Conservation (phyloP, 2,888 invertebrate species). For the Lamproptera curius region DNA sequence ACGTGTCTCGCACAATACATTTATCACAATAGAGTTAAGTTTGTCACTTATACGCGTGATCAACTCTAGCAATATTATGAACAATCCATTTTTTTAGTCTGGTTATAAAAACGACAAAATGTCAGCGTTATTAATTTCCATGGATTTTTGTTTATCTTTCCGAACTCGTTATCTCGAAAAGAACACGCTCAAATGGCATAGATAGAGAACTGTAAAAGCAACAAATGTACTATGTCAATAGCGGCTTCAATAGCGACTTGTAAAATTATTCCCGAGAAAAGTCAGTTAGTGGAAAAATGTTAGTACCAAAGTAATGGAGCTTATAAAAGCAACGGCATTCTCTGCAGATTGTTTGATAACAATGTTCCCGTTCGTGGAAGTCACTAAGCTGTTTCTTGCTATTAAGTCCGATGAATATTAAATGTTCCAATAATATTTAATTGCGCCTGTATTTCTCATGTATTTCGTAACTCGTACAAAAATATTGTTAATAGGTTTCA, state of each 20-base stretch:
- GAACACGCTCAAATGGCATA: slow-evolving; percentile 3
- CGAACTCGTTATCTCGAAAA: slow-evolving; percentile 10
- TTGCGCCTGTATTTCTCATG: too few species aligned
- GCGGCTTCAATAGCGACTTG: too few species aligned
- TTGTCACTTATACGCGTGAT: slow-evolving; percentile 13
- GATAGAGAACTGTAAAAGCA: neutral
- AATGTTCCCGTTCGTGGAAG: neutral
- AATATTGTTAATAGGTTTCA: too few species aligned
- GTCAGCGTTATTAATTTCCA: slow-evolving; percentile 3
- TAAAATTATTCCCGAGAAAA: neutral
- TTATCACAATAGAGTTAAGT: slow-evolving; percentile 31
- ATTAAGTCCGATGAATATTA: too few species aligned
- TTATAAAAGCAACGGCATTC: neutral
- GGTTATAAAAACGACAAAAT: slow-evolving; percentile 1
- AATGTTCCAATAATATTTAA: too few species aligned
- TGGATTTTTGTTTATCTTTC: slow-evolving; percentile 16
- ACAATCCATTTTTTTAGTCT: neutral
- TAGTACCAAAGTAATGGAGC: too few species aligned
- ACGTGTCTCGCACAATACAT: slow-evolving; percentile 25
- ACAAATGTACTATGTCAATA: neutral
- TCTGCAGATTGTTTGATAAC: neutral
- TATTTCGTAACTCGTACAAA: too few species aligned
- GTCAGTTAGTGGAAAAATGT: neutral
- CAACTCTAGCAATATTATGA: too few species aligned
- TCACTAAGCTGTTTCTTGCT: too few species aligned